Percentiles rank a stretch among this genome's conserved stretches.
Evolutionary conservation across 2,888 invertebrate species (phyloP).

Genomic region (Aspidiotus rigidus): DNA sequence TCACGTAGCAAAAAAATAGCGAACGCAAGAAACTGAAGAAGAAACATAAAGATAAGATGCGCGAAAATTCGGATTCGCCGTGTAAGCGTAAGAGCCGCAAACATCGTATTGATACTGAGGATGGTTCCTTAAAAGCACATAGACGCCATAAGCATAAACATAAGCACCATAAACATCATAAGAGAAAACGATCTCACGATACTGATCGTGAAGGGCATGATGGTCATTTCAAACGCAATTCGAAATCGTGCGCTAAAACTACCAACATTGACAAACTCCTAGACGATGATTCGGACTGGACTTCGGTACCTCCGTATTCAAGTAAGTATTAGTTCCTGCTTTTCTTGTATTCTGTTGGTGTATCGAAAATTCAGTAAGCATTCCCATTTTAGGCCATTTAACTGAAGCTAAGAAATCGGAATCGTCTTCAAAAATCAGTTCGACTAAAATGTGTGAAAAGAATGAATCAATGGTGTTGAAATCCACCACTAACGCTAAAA

Average conservation of each 20-base stretch:
- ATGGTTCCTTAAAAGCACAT: constrained; percentile 55
- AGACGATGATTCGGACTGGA: not conserved
- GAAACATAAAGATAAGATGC: constrained; percentile 34
- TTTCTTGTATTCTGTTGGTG: no score
- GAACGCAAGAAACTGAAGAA: constrained; percentile 35
- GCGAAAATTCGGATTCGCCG: constrained; percentile 25
- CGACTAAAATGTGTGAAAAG: no score
- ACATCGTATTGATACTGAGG: constrained; percentile 40
- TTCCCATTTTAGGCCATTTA: no score
- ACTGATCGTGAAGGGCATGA: not conserved
- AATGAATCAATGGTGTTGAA: no score
- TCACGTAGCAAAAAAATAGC: constrained; percentile 1
- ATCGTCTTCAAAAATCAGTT: no score
- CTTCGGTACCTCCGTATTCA: not conserved
- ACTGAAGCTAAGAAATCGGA: no score
- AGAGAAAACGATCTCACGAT: constrained; percentile 20
- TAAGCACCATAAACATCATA: constrained; percentile 40
- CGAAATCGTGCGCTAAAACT: not conserved
- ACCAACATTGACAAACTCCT: not conserved
- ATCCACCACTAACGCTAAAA: no score
- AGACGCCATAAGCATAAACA: constrained; percentile 60
- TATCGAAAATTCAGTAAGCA: no score
- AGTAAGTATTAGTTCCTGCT: not conserved
- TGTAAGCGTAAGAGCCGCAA: constrained; percentile 33
- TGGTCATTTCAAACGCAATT: not conserved